These are phyloP conservation scores for Zosterops lateralis DNA, from an alignment of 2,113 vertebrate genomes.

Conservation along the genomic window DNA sequence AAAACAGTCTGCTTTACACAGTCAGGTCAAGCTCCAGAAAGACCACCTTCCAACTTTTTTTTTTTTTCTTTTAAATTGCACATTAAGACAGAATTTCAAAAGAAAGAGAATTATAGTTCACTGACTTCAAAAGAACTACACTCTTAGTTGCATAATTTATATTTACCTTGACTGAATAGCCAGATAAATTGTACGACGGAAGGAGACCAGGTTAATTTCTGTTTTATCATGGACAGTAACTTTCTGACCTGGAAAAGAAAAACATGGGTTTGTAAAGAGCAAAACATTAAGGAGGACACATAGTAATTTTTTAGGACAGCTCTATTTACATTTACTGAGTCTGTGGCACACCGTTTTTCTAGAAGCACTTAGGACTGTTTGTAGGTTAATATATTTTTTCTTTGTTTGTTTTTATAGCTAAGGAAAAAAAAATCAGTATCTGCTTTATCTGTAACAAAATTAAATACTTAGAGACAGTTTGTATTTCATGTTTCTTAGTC, in stretches of 20 bases:
- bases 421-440: neutral
- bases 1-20: neutral
- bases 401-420: neutral
- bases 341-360: neutral
- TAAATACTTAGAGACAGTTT: neutral
- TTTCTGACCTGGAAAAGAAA: conserved; percentile 80
- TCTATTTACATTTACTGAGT: neutral
- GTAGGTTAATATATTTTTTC: neutral
- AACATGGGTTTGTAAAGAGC: neutral
- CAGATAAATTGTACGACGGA: conserved; percentile 97
- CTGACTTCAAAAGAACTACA: neutral
- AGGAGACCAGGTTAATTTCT: conserved; percentile 95
- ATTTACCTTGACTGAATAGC: conserved; percentile 96
- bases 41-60: neutral
- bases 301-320: neutral
- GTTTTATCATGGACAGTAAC: conserved; percentile 96
- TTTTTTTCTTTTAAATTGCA: neutral
- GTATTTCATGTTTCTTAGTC: neutral
- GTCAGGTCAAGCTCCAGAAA: neutral
- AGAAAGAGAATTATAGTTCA: neutral
- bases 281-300: neutral
- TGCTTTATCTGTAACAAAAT: neutral
- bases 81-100: neutral
- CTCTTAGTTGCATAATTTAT: neutral
- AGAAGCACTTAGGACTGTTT: neutral